Base-by-base conservation (phyloP, 2,888 invertebrate species). In the Temnothorax rugatulus region DNA sequence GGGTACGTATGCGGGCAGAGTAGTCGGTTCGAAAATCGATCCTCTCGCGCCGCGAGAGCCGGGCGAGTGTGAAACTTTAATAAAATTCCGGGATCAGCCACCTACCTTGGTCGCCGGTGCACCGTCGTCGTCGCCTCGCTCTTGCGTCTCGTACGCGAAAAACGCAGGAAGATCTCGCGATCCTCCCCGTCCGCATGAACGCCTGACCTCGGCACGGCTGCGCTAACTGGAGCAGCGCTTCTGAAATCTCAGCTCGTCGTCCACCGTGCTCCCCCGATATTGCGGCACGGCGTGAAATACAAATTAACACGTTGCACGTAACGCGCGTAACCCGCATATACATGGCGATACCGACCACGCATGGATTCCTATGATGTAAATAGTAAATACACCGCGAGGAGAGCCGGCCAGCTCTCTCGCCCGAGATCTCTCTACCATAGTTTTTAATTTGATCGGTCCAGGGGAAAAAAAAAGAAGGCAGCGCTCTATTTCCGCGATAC, bases 51-150 rank as follows among this genome's bases (percentile, higher is more conserved):
- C 63, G 61, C 71, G 64, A 47, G 73, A 84, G 68, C 59, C 73
- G 66, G 75, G 41, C 83, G 74, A 84, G 83, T 81, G 82, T 84
- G 86, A 88, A 90, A 90, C 85, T 90, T 90, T 88, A 88, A 90
- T 90, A 86, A 88, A 86, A 88, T 87, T 86, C 87, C 68, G 74
- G 73, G 61, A 73, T 69, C 61, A 61, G 59, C 71, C 54, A 63
- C 57, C 69, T 21, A 66, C 54, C 57, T 73, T 57, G 59, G 38
- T 25, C 25, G 38, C 52, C 74, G 21, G 63, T 64, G 64, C 68
- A 66, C 59, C 74, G 47, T 64, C 66, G 13, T 25, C 29, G 21
- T 25, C 25, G 59, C 52, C 64, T 47, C 71, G n/a, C 29, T 66
- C 47, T 41, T 4, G 52, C 64, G 50, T 54, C 59, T 84, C 81